Conservation (phyloP, 1,140 invertebrate genomes). For the Drosophila rufa region DNA sequence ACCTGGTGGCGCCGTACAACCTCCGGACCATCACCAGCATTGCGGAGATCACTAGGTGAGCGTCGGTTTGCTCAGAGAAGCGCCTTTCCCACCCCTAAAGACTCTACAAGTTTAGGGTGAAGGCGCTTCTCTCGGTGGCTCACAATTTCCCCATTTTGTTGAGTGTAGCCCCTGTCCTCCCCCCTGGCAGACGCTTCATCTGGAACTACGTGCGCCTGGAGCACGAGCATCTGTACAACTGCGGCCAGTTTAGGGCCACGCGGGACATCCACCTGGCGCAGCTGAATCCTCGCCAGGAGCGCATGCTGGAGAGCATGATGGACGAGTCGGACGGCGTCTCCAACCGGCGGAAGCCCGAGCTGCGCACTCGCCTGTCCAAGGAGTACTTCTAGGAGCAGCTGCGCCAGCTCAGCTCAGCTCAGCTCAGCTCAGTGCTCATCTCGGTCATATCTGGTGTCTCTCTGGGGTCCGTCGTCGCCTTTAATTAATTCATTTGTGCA, state of each 20-base stretch:
- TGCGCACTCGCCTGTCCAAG: constrained; percentile 55
- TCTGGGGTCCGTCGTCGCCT: constrained; percentile 37
- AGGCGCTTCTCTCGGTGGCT: not conserved
- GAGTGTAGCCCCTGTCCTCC: not conserved
- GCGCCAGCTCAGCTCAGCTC: not conserved
- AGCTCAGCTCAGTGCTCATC: not conserved
- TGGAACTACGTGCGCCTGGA: constrained; percentile 76
- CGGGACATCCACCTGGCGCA: constrained; percentile 68
- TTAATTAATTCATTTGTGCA: constrained; percentile 81
- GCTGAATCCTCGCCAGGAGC: constrained; percentile 63
- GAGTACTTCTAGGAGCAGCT: constrained; percentile 61
- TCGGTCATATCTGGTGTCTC: not conserved
- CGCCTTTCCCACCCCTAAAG: not conserved
- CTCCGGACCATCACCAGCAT: constrained; percentile 56
- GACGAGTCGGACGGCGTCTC: constrained; percentile 49
- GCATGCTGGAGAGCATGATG: constrained; percentile 67
- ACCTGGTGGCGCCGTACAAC: constrained; percentile 52
- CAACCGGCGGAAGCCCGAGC: constrained; percentile 23
- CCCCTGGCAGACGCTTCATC: constrained; percentile 67
- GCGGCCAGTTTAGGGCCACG: constrained; percentile 64
- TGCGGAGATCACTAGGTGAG: constrained; percentile 76
- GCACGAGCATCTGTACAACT: constrained; percentile 71
- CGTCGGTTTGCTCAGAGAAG: not conserved
- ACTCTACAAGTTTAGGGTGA: not conserved
- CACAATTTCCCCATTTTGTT: not conserved